Evolutionary conservation across 2,113 vertebrate species (phyloP).

Genomic region (Phocoena phocoena): DNA sequence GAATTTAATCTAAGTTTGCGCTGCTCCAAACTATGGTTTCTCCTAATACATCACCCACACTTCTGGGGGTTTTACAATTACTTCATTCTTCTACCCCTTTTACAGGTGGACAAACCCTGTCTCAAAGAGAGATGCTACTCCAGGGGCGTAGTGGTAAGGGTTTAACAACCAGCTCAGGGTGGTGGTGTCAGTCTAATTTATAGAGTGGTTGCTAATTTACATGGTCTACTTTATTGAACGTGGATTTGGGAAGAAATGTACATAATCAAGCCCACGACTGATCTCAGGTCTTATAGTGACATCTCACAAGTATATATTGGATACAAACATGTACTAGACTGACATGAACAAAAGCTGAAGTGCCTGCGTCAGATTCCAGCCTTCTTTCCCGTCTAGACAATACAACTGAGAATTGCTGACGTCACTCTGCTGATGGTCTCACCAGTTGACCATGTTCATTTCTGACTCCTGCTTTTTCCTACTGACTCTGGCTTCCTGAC

Average conservation of each 20-base stretch:
- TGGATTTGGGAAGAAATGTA: neutral
- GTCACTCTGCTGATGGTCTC: neutral
- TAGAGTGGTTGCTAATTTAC: neutral
- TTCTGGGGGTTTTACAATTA: neutral
- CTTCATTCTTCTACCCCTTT: neutral
- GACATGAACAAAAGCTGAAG: neutral
- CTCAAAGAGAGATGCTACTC: neutral
- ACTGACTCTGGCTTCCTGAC: neutral
- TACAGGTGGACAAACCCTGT: neutral
- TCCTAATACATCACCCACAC: neutral
- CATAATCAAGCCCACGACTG: neutral
- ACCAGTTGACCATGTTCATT: neutral
- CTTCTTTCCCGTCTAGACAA: neutral
- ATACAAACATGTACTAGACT: neutral
- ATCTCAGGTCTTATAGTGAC: neutral
- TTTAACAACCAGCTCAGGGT: neutral
- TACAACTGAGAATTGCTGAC: neutral
- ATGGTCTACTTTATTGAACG: neutral
- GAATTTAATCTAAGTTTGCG: neutral
- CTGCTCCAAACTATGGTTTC: neutral
- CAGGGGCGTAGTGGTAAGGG: neutral
- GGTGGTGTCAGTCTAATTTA: neutral
- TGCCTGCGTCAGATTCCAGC: accelerated
- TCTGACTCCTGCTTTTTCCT: neutral
- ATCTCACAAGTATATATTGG: neutral